These are phyloP conservation scores for Miltochrista miniata DNA, from an alignment of 2,888 invertebrate genomes.

Conservation along the genomic window DNA sequence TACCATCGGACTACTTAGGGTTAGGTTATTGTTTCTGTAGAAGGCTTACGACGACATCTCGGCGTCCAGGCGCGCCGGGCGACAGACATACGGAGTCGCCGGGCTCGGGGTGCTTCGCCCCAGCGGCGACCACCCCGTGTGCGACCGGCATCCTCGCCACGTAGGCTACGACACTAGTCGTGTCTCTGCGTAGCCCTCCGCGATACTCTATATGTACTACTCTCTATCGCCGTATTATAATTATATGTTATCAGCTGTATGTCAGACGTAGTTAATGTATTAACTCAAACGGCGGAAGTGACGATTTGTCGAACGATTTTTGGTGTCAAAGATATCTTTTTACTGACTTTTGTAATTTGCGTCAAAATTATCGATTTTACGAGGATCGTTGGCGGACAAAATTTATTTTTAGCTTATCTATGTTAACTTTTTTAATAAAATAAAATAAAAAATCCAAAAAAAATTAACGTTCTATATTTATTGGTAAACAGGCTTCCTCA, in stretches of 20 bases:
- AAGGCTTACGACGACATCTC: slow-evolving; percentile 19
- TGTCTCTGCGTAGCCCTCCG: not conserved
- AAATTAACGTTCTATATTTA: slow-evolving; percentile 4
- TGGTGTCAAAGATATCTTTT: slow-evolving; percentile 10
- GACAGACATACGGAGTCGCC: slow-evolving; percentile 1
- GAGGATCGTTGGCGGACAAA: slow-evolving; percentile 30
- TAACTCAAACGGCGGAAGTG: slow-evolving; percentile 9
- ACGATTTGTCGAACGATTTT: not conserved
- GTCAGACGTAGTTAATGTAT: slow-evolving; percentile 18
- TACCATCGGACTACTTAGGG: slow-evolving; percentile 22
- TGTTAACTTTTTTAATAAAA: slow-evolving; percentile 23
- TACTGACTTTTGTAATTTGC: slow-evolving; percentile 17
- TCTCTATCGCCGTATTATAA: slow-evolving; percentile 13
- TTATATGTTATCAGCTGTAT: slow-evolving; percentile 22
- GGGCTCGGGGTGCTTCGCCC: not conserved
- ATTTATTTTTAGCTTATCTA: slow-evolving; percentile 31
- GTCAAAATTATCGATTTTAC: slow-evolving; percentile 19
- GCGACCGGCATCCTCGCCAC: not conserved
- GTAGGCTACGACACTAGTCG: not conserved
- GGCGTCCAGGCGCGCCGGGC: not conserved
- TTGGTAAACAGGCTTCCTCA: not conserved
- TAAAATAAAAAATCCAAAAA: slow-evolving; percentile 8
- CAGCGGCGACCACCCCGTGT: not conserved
- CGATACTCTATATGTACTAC: slow-evolving; percentile 4
- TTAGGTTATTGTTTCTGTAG: slow-evolving; percentile 33